Conservation (phyloP, 2,113 vertebrate genomes). For the Clinocottus analis region DNA sequence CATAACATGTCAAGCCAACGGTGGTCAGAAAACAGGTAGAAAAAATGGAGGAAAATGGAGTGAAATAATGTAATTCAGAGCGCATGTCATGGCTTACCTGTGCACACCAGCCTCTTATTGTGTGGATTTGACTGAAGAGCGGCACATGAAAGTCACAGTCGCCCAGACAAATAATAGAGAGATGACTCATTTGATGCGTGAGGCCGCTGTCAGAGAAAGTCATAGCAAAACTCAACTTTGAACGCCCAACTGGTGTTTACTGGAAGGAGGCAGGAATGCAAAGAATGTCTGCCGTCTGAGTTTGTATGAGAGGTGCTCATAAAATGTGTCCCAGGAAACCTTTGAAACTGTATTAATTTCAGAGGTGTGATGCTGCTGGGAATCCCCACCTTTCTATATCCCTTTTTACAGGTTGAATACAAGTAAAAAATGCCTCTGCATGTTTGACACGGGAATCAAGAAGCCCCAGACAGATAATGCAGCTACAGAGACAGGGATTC, state of each 20-base stretch:
- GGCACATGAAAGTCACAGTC: constrained; percentile 52
- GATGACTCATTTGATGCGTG: constrained; percentile 57
- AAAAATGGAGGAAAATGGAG: background rate
- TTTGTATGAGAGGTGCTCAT: constrained; percentile 67
- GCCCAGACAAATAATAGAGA: constrained; percentile 53
- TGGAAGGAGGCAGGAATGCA: constrained; percentile 65
- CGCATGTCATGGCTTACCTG: constrained; percentile 72
- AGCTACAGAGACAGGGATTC: background rate
- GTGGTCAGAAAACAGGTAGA: constrained; percentile 27
- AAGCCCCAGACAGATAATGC: background rate
- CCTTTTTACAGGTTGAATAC: constrained; percentile 16
- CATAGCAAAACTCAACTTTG: constrained; percentile 51
- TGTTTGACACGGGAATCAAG: background rate
- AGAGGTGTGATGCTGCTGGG: constrained; percentile 53
- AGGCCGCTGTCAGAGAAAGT: constrained; percentile 44
- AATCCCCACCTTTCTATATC: constrained; percentile 50
- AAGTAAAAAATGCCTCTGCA: background rate
- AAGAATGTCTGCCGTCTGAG: constrained; percentile 81
- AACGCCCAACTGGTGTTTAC: constrained; percentile 67
- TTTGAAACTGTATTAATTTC: constrained; percentile 54
- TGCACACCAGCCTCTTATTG: constrained; percentile 52
- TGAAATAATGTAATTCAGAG: constrained; percentile 2
- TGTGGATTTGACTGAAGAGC: constrained; percentile 56
- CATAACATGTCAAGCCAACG: constrained; percentile 33
- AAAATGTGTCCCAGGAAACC: constrained; percentile 52